Evolutionary conservation across 2,888 invertebrate genomes (phyloP), one percentile per base, ranked within the genome.

Genomic region (Cosmopolites sordidus): DNA sequence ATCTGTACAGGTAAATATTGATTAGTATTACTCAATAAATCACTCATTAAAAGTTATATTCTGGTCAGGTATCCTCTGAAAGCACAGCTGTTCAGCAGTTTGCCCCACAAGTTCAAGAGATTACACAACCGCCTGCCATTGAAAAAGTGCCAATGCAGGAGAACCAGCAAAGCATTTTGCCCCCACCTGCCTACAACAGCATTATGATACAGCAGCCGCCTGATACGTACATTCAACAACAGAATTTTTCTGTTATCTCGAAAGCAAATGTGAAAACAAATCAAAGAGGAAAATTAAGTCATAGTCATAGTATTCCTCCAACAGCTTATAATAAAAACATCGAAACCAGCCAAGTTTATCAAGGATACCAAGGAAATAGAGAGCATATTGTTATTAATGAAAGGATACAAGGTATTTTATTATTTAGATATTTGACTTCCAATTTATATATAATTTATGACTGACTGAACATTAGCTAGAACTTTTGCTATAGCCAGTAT

Each of bases 131-230:
- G 27, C 50, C 60, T 16, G 33, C 58, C 9, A 39, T 58, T 2
- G 59, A 60, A 38, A 63, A 63, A 38, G 33, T 60, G n/a, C 60
- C 56, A 49, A 54, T 60, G 27, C 59, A 62, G 49, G 61, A 61
- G 15, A 60, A 60, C 15, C 60, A 60, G 38, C 62, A 60, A 42
- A 47, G 33, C 47, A 11, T 44, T 41, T 37, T 48, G 39, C 16
- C 48, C 11, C 42, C 18, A 16, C 33, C 41, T 14, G 16, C 41
- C 2, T 52, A 39, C 15, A 40, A 43, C 16, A 40, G 42, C 14
- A 17, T 44, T 16, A 50, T 57, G 47, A 46, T 54, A 9, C 41
- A 45, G 18, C 33, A 33, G 33, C 11, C 47, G 16, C 16, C 33
- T 14, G 46, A 53, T 16, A 16, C 46, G 1, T 50, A 40, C 16